A percentile compares a stretch with the other conserved stretches of the same genome.
These are phyloP conservation scores for Poecilia velifera DNA, from an alignment of 2,797 vertebrate species.

Conservation along the genomic window DNA sequence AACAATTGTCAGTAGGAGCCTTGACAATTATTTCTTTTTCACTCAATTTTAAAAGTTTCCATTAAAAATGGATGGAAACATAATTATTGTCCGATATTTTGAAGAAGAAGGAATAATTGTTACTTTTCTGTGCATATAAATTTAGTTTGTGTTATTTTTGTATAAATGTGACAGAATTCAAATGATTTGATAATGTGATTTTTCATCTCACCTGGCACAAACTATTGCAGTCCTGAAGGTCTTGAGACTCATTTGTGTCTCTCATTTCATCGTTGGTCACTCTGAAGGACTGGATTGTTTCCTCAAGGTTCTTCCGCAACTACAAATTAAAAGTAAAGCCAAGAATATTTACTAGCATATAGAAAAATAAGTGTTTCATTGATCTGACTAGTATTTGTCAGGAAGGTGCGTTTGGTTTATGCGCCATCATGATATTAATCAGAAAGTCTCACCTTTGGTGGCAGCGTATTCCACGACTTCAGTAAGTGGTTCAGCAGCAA, in stretches of 20 bases:
- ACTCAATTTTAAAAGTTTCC: too few species aligned
- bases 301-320: slow-evolving; percentile 87
- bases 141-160: not conserved
- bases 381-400: not conserved
- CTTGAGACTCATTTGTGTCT: slow-evolving; percentile 64
- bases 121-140: not conserved
- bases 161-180: not conserved
- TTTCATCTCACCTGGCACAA: slow-evolving; percentile 85
- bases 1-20: too few species aligned
- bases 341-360: not conserved
- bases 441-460: slow-evolving; percentile 84
- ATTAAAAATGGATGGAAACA: too few species aligned
- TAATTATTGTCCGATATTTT: too few species aligned
- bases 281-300: slow-evolving; percentile 90
- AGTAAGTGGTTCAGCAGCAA: slow-evolving; percentile 89
- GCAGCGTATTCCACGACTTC: slow-evolving; percentile 84
- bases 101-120: not conserved
- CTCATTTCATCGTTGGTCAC: slow-evolving; percentile 92
- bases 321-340: slow-evolving; percentile 46
- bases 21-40: too few species aligned
- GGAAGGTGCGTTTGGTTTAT: not conserved
- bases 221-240: slow-evolving; percentile 79
- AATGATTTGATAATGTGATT: not conserved
- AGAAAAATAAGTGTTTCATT: not conserved
- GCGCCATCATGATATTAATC: not conserved